phyloP scores from a whole-genome alignment of 2,888 invertebrate genomes.

The Plagodis pulveraria region DNA sequence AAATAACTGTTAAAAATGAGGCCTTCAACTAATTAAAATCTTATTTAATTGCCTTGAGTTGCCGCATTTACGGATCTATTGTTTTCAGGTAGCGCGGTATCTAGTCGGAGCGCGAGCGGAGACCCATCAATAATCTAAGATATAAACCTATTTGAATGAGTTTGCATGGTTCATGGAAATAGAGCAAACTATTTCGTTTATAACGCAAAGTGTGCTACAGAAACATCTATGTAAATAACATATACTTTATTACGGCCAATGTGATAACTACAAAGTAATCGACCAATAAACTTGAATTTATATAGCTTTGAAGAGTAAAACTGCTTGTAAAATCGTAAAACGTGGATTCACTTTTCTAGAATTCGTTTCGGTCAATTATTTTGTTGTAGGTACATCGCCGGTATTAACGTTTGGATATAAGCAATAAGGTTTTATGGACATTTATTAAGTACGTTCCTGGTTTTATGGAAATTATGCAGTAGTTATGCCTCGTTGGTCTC shows the following conservation, averaged over 20 bases:
- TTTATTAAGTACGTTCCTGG: slow-evolving; percentile 28
- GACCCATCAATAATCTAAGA: no score
- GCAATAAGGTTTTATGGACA: slow-evolving; percentile 32
- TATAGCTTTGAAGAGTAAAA: slow-evolving; percentile 43
- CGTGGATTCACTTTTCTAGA: slow-evolving; percentile 42
- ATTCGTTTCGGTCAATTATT: slow-evolving; percentile 48
- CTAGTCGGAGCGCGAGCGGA: no score
- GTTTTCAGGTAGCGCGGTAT: no score
- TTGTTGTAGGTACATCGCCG: slow-evolving; percentile 32
- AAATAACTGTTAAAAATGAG: no score
- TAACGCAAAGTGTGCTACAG: slow-evolving; percentile 33
- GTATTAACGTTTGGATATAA: slow-evolving; percentile 30
- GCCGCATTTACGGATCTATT: no score
- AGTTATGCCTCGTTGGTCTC: slow-evolving; percentile 13
- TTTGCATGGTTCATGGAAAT: slow-evolving; percentile 13
- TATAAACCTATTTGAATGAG: slow-evolving; percentile 12
- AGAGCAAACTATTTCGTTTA: slow-evolving; percentile 24
- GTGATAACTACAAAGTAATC: slow-evolving; percentile 52
- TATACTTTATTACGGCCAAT: slow-evolving; percentile 44
- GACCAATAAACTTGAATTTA: slow-evolving; percentile 51
- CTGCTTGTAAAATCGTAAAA: slow-evolving; percentile 49
- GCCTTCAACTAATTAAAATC: no score
- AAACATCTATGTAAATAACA: slow-evolving; percentile 42
- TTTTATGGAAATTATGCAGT: slow-evolving; percentile 27
- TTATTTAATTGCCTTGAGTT: no score